Evolutionary conservation across 2,888 invertebrate species (phyloP), one percentile per base, ranked within the genome.

Genomic region (Heliconius erato): DNA sequence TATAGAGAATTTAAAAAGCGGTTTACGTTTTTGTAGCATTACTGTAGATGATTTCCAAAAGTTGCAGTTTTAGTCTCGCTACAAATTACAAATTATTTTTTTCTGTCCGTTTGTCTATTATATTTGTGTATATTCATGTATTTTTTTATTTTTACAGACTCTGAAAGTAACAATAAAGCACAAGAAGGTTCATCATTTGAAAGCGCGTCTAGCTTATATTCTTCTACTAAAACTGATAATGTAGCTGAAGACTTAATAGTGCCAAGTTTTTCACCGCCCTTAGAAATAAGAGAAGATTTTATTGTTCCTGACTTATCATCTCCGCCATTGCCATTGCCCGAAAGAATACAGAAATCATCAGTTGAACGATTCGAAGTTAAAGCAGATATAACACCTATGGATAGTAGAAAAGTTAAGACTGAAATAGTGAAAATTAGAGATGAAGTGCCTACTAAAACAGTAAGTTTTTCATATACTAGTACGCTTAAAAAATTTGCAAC

Each of bases 151-250:
- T 54, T 96, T 91, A 91, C 87, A 97, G 97, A 93, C 93, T 96
- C 91, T 88, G 97, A 96, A 92, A 96, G 96, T 86, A 97, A 96
- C 85, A 97, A 96, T 85, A 97, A 96, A 89, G 88, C 94, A 5
- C 97, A 97, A 89, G 98, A 98, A 84, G 98, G 98, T 44, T 98
- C 98, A 86, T 98, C 98, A n/a, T 98, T 98, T 92, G 98, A 98
- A 93, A 98, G 98, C 91, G 98, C 98, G 85, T 98, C 98, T 82
- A 98, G 98, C 69, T 95, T 98, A 83, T 98, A 98, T 92, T 98
- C 98, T 86, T 95, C 97, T 76, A 97, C 98, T 65, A 97, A 97
- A 85, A 97, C 97, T 85, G 98, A 98, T 90, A 97, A 97, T 85
- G 93, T 96, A 67, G 95, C 96, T 69, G 97, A 97, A 90, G 97